Evolutionary conservation across 2,113 vertebrate genomes (phyloP).

Genomic region (Psammodynastes pulverulentus): DNA sequence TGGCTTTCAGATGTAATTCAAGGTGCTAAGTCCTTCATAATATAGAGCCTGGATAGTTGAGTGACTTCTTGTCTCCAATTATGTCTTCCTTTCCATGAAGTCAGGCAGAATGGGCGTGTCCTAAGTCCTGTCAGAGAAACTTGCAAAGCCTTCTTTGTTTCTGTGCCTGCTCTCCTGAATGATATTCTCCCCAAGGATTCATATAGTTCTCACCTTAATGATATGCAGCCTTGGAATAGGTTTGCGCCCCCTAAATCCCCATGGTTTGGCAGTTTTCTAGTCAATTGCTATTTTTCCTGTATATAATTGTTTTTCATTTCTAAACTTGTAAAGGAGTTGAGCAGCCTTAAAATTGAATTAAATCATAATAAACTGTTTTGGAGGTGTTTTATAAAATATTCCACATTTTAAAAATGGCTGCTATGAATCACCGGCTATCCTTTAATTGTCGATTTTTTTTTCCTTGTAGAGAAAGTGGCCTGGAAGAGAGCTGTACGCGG

Average conservation of each 20-base stretch:
- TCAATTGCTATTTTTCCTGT: not conserved
- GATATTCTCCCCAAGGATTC: not conserved
- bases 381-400: not conserved
- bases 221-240: not conserved
- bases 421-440: not conserved
- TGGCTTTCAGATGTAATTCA: not conserved
- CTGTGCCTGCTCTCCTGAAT: not conserved
- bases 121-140: not conserved
- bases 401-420: not conserved
- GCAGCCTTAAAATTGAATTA: not conserved
- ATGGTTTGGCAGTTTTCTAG: not conserved
- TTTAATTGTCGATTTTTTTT: conserved; percentile 33
- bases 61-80: not conserved
- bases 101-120: not conserved
- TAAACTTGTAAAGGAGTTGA: not conserved
- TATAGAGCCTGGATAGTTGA: not conserved
- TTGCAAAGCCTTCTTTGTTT: not conserved
- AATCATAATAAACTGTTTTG: not conserved
- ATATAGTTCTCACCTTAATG: not conserved
- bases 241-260: not conserved
- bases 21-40: not conserved
- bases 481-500: conserved; percentile 97
- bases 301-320: not conserved
- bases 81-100: not conserved
- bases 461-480: conserved; percentile 89